Evolutionary conservation across 2,888 invertebrate species (phyloP), one percentile per base, ranked within the genome.

Genomic region (Lacanobia oleracea): DNA sequence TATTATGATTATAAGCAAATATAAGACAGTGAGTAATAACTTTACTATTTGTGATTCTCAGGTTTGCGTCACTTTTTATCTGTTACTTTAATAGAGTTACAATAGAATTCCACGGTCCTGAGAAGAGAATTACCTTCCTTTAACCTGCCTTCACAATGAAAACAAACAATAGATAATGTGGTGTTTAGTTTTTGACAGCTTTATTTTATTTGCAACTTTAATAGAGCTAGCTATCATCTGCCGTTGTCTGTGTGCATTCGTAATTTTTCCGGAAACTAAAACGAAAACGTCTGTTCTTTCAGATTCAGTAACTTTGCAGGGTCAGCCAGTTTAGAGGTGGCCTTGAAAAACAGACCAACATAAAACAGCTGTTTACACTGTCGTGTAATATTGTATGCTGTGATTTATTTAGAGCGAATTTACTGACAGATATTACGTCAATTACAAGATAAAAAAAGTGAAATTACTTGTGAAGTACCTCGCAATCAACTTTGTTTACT

Each of bases 341-440:
- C 75, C 75, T 84, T 82, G 73, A 40, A 51, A 65, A 67, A 66
- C 67, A 72, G 50, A 70, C 64, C 54, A 65, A 50, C 66, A 68
- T 62, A 64, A 72, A 77, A 72, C 72, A 77, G 66, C 60, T 84
- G 79, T 76, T 74, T 63, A 74, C 21, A 61, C 54, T 68, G 43
- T 23, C 64, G 64, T 56, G 33, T 76, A 48, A 60, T 63, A 65
- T 72, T n/a, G n/a, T 59, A 59, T 63, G 48, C 37, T 77, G 40
- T 43, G 57, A 66, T 66, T 73, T 59, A 61, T 81, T 12, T 53
- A 33, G 4, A 18, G 43, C 48, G 21, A 69, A 69, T 54, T 65
- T 51, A 60, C 18, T n/a, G 18, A 12, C 61, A 37, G n/a, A 37
- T 40, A 37, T 50, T 67, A 51, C 51, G 33, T 61, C 33, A 48